Percentiles rank a stretch among this genome's conserved stretches.
phyloP scores from a whole-genome alignment of 2,888 invertebrate species.

The Thereva nobilitata region DNA sequence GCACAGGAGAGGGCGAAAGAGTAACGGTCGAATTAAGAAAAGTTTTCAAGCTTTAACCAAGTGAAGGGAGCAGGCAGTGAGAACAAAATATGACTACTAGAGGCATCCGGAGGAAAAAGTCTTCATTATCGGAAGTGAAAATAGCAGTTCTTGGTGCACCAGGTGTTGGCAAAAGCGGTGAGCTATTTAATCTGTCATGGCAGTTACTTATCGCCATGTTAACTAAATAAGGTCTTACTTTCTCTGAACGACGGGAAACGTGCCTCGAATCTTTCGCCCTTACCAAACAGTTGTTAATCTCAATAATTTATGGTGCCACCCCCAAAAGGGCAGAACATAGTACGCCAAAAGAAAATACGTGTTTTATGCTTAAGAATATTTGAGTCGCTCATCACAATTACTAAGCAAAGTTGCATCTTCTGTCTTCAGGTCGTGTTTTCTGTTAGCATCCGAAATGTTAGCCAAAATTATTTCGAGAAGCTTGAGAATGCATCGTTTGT shows the following conservation, averaged over 20 bases:
- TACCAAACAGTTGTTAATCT: no score
- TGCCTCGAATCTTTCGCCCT: no score
- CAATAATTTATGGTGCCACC: no score
- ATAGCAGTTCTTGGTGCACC: conserved; percentile 88
- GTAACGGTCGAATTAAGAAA: conserved; percentile 26
- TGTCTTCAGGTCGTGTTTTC: no score
- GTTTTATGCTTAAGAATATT: no score
- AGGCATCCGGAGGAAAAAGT: conserved; percentile 86
- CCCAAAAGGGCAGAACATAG: no score
- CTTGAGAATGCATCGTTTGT: no score
- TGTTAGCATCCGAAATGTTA: no score
- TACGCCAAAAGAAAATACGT: no score
- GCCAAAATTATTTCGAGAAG: no score
- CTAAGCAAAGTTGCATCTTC: no score
- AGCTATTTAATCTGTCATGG: conserved; percentile 51
- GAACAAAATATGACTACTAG: conserved; percentile 68
- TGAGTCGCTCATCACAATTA: no score
- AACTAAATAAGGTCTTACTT: background rate
- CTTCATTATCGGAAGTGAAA: conserved; percentile 86
- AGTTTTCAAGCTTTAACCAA: conserved; percentile 24
- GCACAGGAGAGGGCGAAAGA: conserved; percentile 2
- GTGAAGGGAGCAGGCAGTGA: conserved; percentile 38
- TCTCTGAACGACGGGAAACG: background rate
- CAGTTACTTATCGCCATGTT: conserved; percentile 28
- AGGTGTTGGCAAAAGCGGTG: conserved; percentile 92